phyloP scores from a whole-genome alignment of 2,888 invertebrate species.

The Drosophila falleni region DNA sequence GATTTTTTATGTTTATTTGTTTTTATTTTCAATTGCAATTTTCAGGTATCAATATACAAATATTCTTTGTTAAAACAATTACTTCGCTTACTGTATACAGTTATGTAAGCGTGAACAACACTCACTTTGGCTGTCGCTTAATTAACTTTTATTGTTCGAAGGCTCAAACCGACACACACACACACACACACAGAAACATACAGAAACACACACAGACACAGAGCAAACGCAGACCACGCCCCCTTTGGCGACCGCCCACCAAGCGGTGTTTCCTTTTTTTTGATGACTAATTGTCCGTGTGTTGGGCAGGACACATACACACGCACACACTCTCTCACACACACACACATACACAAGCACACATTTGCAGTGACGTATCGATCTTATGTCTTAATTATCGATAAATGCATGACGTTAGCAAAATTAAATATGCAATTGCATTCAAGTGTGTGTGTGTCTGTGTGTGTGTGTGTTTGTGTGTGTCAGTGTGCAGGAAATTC shows the following conservation, averaged over 20 bases:
- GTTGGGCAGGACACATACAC: constrained; percentile 15
- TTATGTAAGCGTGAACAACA: constrained; percentile 55
- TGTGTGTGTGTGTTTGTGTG: constrained; percentile 19
- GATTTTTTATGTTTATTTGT: background rate
- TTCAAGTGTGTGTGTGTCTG: constrained; percentile 4
- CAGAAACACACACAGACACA: background rate
- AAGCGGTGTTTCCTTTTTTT: constrained; percentile 6
- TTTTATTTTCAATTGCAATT: background rate
- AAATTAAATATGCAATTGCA: constrained; percentile 42
- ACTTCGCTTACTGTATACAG: constrained; percentile 1
- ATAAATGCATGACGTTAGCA: constrained; percentile 66
- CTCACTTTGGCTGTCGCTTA: constrained; percentile 55
- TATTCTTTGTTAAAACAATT: background rate
- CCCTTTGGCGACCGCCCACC: background rate
- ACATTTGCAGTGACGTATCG: constrained; percentile 49
- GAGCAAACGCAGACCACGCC: background rate
- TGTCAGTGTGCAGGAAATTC: constrained; percentile 56
- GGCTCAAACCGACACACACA: background rate
- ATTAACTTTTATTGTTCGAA: constrained; percentile 58
- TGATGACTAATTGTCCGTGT: constrained; percentile 55
- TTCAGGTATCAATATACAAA: no score
- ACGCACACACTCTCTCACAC: no score
- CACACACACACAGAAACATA: no score
- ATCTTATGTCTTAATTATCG: constrained; percentile 65
- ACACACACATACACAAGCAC: background rate